These are phyloP conservation scores for Xenentodon cancila DNA, from an alignment of 2,797 vertebrate species.

Conservation along the genomic window DNA sequence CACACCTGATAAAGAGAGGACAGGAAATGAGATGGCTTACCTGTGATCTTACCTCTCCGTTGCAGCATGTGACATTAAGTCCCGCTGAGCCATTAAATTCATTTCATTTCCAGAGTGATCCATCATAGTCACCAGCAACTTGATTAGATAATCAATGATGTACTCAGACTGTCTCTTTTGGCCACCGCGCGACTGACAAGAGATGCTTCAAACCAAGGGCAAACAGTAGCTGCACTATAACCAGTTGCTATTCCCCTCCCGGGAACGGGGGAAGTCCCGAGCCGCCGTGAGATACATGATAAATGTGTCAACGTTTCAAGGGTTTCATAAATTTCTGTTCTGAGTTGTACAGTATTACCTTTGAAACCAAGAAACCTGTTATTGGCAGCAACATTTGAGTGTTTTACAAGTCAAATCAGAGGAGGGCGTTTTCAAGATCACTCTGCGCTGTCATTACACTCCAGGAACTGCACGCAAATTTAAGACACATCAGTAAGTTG, in stretches of 20 bases:
- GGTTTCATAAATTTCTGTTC: background rate
- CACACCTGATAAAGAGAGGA: slow-evolving; percentile 83
- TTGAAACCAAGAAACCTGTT: background rate
- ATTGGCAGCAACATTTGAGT: background rate
- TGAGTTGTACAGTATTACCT: slow-evolving; percentile 7
- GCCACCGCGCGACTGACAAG: background rate
- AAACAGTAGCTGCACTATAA: background rate
- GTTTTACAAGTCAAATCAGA: background rate
- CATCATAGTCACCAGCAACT: slow-evolving; percentile 10
- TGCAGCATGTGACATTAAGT: slow-evolving; percentile 3
- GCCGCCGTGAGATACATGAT: background rate
- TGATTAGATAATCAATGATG: slow-evolving; percentile 27
- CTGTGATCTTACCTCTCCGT: background rate
- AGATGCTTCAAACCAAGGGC: slow-evolving; percentile 17
- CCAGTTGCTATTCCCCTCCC: background rate
- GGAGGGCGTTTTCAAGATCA: background rate
- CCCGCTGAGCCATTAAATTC: background rate
- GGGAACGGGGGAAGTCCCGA: background rate
- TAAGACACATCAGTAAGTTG: background rate
- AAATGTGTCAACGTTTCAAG: background rate
- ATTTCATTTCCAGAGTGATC: slow-evolving; percentile 15
- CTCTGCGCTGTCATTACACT: background rate
- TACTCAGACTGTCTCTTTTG: slow-evolving; percentile 1
- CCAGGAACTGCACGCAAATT: background rate
- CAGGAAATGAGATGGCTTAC: slow-evolving; percentile 6